Percentiles rank a stretch among this genome's conserved stretches.
Conservation (phyloP, 2,888 invertebrate genomes). For the Athripsodes cinereus region DNA sequence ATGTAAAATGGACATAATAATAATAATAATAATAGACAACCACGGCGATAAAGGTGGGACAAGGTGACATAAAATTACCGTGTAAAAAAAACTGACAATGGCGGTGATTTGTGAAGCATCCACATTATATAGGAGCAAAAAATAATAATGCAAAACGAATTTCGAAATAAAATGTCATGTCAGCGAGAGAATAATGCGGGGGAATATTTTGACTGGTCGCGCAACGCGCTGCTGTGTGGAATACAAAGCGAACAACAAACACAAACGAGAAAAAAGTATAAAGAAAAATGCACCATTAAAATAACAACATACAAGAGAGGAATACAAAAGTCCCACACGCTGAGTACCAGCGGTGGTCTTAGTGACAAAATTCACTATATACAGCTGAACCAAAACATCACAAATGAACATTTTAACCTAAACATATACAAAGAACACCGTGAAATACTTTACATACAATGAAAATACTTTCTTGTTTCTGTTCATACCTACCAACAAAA, state of each 20-base stretch:
- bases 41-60: no score
- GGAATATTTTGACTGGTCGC: background rate
- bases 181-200: background rate
- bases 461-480: no score
- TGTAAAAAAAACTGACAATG: no score
- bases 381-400: no score
- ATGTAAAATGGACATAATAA: no score
- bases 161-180: background rate
- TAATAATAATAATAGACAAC: no score
- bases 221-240: background rate
- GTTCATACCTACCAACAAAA: no score
- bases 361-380: background rate
- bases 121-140: background rate
- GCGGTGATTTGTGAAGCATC: background rate
- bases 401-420: background rate
- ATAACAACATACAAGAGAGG: background rate
- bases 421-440: no score
- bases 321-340: constrained; percentile 1
- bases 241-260: background rate
- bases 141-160: background rate
- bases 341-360: background rate
- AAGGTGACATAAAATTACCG: no score
- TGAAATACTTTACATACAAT: no score
- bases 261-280: background rate
- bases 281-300: background rate